phyloP scores from a whole-genome alignment of 2,113 vertebrate species.

The Apteryx mantelli region DNA sequence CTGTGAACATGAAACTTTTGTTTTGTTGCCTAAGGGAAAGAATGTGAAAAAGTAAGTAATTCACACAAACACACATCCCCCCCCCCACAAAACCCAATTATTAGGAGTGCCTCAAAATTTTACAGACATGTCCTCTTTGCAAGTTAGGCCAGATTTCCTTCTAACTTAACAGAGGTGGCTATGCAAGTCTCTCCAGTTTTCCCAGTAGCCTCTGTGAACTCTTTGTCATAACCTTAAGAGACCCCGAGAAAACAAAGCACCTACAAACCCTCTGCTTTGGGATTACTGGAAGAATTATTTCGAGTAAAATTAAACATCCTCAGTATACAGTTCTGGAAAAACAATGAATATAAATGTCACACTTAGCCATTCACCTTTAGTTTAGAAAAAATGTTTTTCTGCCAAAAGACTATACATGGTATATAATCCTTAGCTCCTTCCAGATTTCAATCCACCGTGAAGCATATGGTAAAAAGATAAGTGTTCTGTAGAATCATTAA shows the following conservation, averaged over 20 bases:
- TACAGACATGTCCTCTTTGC: not conserved
- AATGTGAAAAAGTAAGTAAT: not conserved
- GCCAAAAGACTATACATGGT: constrained; percentile 1
- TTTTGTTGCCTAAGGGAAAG: not conserved
- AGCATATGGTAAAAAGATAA: constrained; percentile 65
- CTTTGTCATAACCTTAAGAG: constrained; percentile 7
- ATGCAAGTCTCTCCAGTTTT: not conserved
- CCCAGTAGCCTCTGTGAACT: not conserved
- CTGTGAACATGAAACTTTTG: not conserved
- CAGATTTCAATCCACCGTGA: constrained; percentile 62
- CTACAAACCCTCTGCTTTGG: constrained; percentile 9
- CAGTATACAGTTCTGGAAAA: constrained; percentile 23
- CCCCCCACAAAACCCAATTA: not conserved
- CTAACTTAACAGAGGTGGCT: not conserved
- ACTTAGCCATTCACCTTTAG: constrained; percentile 17
- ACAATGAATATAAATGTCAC: constrained; percentile 27
- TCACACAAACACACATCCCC: not conserved
- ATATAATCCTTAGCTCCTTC: constrained; percentile 50
- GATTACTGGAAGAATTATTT: constrained; percentile 6
- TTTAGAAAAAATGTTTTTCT: constrained; percentile 44
- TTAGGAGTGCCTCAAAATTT: not conserved
- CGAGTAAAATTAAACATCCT: constrained; percentile 26
- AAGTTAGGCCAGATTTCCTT: constrained; percentile 13
- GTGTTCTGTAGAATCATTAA: constrained; percentile 56
- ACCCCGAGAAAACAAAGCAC: constrained; percentile 23